Base-by-base conservation (phyloP, 2,797 vertebrate species). In the Cygnus olor region DNA sequence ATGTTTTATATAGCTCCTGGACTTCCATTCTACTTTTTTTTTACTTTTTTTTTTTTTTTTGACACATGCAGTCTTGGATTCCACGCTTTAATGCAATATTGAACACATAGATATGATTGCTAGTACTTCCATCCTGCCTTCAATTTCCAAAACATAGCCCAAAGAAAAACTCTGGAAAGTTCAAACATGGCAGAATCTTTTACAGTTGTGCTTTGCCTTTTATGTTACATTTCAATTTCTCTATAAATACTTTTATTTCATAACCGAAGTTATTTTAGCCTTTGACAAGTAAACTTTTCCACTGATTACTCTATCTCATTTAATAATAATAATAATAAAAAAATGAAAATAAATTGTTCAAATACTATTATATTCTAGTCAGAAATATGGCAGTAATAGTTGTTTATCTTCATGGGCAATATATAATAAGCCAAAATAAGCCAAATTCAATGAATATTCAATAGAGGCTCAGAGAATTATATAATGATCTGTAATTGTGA, bases 381-480 rank as follows among this genome's bases (percentile, higher is more conserved):
- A 15, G 10, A 79, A 6, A 65, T 60, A 80, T 7, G 24, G 21
- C 28, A 66, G 45, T n/a, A 83, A 56, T 36, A 61, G 36, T 19
- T 25, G 47, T 0, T 0, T 38, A 63, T 64, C 32, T 69, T 85
- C 22, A 49, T 32, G 4, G 40, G 27, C 4, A 12, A 32, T 30
- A 38, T 38, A 79, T 58, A 73, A 72, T 63, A 69, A 79, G 16
- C 11, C 64, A 44, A 86, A 82, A 74, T 64, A 69, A 82, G 16
- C 11, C 64, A 44, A 89, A 82, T 49, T 49, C 12, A 49, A 70
- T 49, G 40, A 65, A 79, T 60, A 56, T 32, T 85, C 32, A 74
- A 44, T 45, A 70, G 69, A 60, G 8, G 3, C 8, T 60, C 15
- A 45, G 60, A 65, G 4, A 74, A 74, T 25, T 74, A 32, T 19